These are phyloP conservation scores for Python bivittatus DNA, from an alignment of 2,113 vertebrate genomes.

Conservation along the genomic window DNA sequence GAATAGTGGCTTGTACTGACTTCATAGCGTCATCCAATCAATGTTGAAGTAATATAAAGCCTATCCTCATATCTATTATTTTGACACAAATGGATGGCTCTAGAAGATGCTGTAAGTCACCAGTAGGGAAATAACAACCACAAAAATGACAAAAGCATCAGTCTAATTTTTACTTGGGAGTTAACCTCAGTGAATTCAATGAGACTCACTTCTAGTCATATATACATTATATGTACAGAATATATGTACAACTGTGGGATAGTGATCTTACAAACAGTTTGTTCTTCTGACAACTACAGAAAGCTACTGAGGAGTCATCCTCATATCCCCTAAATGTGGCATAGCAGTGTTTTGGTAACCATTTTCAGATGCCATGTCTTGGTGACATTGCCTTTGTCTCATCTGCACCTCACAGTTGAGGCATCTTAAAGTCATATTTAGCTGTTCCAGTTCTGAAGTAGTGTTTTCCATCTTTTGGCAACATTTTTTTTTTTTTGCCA, in stretches of 20 bases:
- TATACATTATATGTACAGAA: background rate
- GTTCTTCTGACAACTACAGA: background rate
- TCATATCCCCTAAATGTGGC: background rate
- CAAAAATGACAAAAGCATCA: background rate
- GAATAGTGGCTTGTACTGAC: background rate
- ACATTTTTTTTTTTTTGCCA: background rate
- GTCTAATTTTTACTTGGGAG: background rate
- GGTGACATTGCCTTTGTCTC: background rate
- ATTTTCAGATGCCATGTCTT: background rate
- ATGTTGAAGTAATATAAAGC: background rate
- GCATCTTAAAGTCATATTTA: background rate
- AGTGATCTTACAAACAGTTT: background rate
- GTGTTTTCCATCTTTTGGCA: background rate
- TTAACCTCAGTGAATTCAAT: background rate
- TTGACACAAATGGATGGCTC: background rate
- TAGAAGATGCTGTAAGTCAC: background rate
- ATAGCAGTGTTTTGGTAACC: background rate
- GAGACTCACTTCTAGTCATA: background rate
- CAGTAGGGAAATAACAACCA: background rate
- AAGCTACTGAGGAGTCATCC: background rate
- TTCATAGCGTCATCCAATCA: background rate
- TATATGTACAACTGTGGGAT: background rate
- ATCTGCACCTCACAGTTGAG: background rate
- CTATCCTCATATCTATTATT: background rate
- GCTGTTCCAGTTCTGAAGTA: background rate